phyloP scores from a whole-genome alignment of 2,797 vertebrate species.

The Spinus pinus region DNA sequence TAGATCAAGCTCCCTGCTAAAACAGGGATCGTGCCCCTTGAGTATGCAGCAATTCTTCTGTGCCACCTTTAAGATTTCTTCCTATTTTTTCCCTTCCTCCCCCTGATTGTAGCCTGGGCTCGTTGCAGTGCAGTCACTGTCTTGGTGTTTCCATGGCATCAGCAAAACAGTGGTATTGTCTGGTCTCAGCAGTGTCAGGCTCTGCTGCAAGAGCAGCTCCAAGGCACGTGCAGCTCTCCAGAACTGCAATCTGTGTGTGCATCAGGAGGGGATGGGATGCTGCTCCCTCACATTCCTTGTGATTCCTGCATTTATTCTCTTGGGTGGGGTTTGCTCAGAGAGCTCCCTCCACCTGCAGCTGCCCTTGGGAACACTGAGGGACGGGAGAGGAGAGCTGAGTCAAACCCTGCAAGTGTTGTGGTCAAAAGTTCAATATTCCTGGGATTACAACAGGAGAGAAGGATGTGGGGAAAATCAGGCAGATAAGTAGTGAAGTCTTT shows the following conservation, averaged over 20 bases:
- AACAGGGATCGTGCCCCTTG: not conserved
- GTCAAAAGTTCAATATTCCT: not conserved
- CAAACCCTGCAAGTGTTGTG: not conserved
- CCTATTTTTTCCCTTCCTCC: not conserved
- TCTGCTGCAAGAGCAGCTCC: not conserved
- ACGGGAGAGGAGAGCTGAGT: not conserved
- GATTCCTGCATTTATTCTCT: not conserved
- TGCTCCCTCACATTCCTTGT: not conserved
- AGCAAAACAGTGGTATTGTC: slow-evolving; percentile 58
- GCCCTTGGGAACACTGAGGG: not conserved
- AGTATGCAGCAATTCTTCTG: not conserved
- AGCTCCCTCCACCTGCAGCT: not conserved
- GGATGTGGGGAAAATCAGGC: not conserved
- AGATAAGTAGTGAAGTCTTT: not conserved
- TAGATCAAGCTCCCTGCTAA: not conserved
- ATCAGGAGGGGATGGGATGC: not conserved
- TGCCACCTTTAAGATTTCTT: slow-evolving; percentile 13
- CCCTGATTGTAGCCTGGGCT: not conserved
- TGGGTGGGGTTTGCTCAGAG: not conserved
- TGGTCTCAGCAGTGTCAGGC: slow-evolving; percentile 17
- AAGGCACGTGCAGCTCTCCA: not conserved
- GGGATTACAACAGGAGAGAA: not conserved
- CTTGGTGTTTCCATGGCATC: slow-evolving; percentile 65
- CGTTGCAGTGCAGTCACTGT: not conserved
- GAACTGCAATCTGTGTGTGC: not conserved